Evolutionary conservation across 2,797 vertebrate genomes (phyloP).

Genomic region (Gambusia yucatana): DNA sequence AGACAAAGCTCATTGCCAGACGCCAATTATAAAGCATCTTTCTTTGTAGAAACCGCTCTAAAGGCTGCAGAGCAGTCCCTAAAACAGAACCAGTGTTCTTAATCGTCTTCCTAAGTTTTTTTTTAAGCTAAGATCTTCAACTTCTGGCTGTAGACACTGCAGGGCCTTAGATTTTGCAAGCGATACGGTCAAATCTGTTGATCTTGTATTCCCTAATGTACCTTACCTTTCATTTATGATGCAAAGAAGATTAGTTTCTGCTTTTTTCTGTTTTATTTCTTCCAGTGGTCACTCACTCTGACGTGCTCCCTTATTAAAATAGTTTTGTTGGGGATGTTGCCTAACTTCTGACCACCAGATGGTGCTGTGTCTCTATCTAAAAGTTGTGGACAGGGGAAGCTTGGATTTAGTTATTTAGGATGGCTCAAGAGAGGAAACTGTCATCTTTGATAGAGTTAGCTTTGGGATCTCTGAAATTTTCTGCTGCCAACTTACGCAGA

Average conservation of each 20-base stretch:
- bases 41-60: not conserved
- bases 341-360: slow-evolving; percentile 40
- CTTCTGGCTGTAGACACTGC: not conserved
- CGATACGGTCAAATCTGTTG: not conserved
- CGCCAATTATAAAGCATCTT: not conserved
- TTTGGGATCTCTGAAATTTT: not conserved
- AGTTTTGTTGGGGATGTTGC: not conserved
- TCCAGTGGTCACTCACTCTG: not conserved
- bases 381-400: not conserved
- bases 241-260: not conserved
- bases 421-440: not conserved
- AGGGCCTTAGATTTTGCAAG: not conserved
- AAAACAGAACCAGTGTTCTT: not conserved
- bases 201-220: not conserved
- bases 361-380: slow-evolving; percentile 36
- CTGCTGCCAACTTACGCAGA: not conserved
- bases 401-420: not conserved
- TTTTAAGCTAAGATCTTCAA: not conserved
- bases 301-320: not conserved
- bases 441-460: not conserved
- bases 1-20: not conserved
- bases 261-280: not conserved
- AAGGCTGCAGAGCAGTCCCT: not conserved
- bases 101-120: not conserved
- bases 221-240: not conserved